Conservation (phyloP, 2,888 invertebrate genomes). For the Dysmachus trigonus region DNA sequence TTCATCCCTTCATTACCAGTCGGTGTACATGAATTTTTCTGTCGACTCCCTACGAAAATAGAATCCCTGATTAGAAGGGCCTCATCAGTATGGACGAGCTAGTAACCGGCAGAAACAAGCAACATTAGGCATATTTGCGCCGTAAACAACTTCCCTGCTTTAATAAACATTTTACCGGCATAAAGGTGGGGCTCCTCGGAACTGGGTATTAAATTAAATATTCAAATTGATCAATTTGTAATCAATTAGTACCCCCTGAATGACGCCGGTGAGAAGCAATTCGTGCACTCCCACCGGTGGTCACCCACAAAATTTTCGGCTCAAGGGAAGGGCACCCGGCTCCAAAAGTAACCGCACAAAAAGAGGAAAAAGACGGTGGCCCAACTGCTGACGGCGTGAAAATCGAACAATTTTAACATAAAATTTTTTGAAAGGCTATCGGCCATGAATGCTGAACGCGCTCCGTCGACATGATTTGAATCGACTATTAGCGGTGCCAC, state of each 20-base stretch:
- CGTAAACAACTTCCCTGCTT: constrained; percentile 27
- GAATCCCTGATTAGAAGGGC: constrained; percentile 18
- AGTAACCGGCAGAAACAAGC: neutral
- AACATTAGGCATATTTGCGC: constrained; percentile 20
- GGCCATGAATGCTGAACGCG: constrained; percentile 40
- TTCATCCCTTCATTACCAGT: constrained; percentile 16
- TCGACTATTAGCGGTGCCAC: constrained; percentile 26
- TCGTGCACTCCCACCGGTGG: constrained; percentile 17
- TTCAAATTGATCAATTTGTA: constrained; percentile 48
- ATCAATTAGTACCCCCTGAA: constrained; percentile 45
- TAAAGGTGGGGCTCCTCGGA: neutral
- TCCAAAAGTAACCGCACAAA: neutral
- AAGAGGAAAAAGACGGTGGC: neutral
- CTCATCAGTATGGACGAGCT: constrained; percentile 18
- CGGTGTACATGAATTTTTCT: neutral
- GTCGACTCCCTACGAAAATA: neutral
- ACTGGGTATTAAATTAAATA: constrained; percentile 42
- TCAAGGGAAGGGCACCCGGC: neutral
- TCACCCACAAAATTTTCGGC: constrained; percentile 13
- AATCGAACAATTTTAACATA: constrained; percentile 22
- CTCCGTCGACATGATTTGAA: constrained; percentile 38
- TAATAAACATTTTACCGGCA: constrained; percentile 18
- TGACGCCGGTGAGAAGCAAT: neutral
- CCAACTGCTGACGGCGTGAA: neutral
- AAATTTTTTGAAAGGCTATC: constrained; percentile 30